Conservation (phyloP, 2,113 vertebrate species). For the Seriola rivoliana region DNA sequence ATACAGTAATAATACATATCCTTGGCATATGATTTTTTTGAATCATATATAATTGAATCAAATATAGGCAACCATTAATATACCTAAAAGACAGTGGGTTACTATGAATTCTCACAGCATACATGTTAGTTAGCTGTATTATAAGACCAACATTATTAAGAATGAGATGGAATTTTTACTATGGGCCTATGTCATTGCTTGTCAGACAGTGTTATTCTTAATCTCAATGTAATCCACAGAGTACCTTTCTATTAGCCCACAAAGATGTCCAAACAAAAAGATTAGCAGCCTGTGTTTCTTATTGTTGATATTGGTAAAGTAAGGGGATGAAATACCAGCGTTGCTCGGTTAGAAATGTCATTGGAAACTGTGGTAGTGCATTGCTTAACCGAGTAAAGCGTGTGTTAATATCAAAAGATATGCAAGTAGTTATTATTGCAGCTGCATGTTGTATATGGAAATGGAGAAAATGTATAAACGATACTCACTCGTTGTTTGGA, state of each 20-base stretch:
- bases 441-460: not conserved
- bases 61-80: not conserved
- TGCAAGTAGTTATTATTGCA: conserved; percentile 7
- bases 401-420: conserved; percentile 2
- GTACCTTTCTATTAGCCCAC: not conserved
- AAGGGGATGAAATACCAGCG: conserved; percentile 43
- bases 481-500: conserved; percentile 96
- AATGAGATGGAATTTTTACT: not conserved
- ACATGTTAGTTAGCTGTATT: not conserved
- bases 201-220: not conserved
- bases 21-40: not conserved
- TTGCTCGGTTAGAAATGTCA: conserved; percentile 48
- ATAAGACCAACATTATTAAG: not conserved
- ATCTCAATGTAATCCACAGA: not conserved
- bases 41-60: not conserved
- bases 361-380: conserved; percentile 9
- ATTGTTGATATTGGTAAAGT: conserved; percentile 17
- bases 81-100: conserved; percentile 1
- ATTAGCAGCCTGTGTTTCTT: not conserved
- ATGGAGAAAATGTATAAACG: not conserved
- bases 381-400: conserved; percentile 9
- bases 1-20: not conserved
- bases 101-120: not conserved
- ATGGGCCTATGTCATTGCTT: conserved; percentile 13
- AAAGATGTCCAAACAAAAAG: not conserved